phyloP scores from a whole-genome alignment of 1,140 invertebrate species.

The Teleogryllus occipitalis region DNA sequence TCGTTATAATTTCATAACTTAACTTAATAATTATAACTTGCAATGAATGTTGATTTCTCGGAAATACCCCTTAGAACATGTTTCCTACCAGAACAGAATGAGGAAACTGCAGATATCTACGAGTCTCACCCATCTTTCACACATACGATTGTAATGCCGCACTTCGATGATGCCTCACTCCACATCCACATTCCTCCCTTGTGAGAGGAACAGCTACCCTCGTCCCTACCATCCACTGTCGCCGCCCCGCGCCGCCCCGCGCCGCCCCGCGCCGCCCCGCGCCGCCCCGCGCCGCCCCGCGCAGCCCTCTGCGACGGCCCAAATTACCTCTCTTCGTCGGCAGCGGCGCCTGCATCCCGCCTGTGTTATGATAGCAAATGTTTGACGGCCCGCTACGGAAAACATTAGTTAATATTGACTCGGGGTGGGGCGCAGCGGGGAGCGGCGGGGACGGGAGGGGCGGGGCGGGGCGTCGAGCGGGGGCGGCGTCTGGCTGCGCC shows the following conservation, averaged over 20 bases:
- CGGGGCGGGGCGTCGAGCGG: slow-evolving; percentile 7
- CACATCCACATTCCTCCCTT: too few relatives aligned
- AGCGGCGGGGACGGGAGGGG: slow-evolving; percentile 10
- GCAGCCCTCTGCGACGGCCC: background rate
- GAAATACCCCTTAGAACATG: too few relatives aligned
- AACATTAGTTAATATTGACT: slow-evolving; percentile 19
- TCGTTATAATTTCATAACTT: too few relatives aligned
- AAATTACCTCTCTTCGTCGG: slow-evolving; percentile 21
- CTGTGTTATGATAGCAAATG: slow-evolving; percentile 27
- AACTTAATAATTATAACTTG: too few relatives aligned
- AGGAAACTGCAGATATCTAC: too few relatives aligned
- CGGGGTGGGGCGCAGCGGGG: slow-evolving; percentile 23
- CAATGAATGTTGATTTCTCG: too few relatives aligned
- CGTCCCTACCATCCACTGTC: slow-evolving; percentile 9
- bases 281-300: background rate
- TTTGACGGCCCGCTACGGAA: slow-evolving; percentile 29
- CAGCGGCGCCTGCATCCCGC: slow-evolving; percentile 19
- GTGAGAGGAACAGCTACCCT: too few relatives aligned
- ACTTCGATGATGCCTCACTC: too few relatives aligned
- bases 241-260: background rate
- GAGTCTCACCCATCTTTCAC: too few relatives aligned
- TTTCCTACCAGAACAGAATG: too few relatives aligned
- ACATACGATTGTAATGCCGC: too few relatives aligned
- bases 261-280: background rate
- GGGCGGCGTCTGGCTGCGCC: background rate